Evolutionary conservation across 2,113 vertebrate genomes (phyloP).

Genomic region (Neotoma lepida): DNA sequence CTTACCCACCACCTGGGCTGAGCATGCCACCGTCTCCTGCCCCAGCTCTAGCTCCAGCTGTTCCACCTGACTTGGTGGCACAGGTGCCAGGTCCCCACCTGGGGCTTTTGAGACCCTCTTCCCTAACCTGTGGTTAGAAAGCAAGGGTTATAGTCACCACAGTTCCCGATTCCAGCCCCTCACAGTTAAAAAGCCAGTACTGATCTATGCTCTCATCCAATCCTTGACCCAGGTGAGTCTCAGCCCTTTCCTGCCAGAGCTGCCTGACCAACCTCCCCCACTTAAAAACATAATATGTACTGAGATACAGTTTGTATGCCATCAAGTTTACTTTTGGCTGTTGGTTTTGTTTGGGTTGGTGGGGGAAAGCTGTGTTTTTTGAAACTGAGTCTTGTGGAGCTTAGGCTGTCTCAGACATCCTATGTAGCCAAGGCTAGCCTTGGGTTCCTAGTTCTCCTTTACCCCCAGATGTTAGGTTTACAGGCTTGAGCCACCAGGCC

Average conservation of each 20-base stretch:
- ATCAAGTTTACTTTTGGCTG: background rate
- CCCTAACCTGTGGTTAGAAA: constrained; percentile 80
- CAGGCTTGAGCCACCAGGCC: background rate
- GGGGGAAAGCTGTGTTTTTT: background rate
- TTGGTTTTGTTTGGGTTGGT: background rate
- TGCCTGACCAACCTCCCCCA: background rate
- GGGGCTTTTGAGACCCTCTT: constrained; percentile 74
- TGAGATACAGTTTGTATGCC: background rate
- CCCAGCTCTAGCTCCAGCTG: constrained; percentile 91
- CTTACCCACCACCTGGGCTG: constrained; percentile 92
- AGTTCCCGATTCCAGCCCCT: background rate
- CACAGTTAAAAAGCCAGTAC: background rate
- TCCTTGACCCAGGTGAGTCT: background rate
- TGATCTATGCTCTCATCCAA: constrained; percentile 8
- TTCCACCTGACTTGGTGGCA: constrained; percentile 83
- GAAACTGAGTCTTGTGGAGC: background rate
- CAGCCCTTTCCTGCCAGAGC: background rate
- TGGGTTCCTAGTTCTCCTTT: background rate
- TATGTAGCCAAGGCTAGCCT: background rate
- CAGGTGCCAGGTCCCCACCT: constrained; percentile 64
- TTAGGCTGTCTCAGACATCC: background rate
- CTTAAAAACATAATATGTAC: background rate
- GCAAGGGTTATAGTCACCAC: constrained; percentile 25
- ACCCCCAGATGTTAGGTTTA: background rate
- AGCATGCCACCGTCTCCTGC: constrained; percentile 88